Evolutionary conservation across 2,113 vertebrate species (phyloP).

Genomic region (Dolichotis patagonum): DNA sequence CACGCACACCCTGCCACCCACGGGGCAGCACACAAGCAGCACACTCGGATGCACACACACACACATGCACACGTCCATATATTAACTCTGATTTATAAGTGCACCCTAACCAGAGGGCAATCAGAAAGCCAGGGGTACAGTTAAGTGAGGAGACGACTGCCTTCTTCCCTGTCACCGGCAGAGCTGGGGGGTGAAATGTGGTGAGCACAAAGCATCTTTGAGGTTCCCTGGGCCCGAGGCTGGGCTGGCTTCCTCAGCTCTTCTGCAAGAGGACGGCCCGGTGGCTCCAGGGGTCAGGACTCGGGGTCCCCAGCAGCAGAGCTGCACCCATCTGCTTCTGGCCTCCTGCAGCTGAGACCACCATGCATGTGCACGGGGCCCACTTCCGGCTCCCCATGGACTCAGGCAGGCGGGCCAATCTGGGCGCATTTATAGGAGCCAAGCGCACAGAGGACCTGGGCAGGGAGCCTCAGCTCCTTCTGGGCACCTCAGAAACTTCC

Average conservation of each 20-base stretch:
- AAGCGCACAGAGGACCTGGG: background rate
- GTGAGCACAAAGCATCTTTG: rapidly evolving
- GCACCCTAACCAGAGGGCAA: conserved; percentile 89
- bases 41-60: background rate
- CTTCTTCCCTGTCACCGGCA: conserved; percentile 47
- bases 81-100: conserved; percentile 84
- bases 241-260: background rate
- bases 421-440: background rate
- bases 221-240: rapidly evolving
- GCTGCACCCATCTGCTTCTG: rapidly evolving
- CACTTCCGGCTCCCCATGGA: background rate
- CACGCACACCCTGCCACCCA: conserved; percentile 37
- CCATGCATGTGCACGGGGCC: background rate
- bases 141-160: conserved; percentile 76
- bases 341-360: background rate
- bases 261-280: background rate
- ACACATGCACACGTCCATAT: conserved; percentile 76
- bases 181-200: background rate
- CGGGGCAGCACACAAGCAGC: background rate
- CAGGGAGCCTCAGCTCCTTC: too few species aligned
- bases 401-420: background rate
- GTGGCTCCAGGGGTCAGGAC: background rate
- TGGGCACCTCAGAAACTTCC: background rate
- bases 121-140: conserved; percentile 73
- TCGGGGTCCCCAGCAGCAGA: background rate